These are phyloP conservation scores for Anisognathus igniventris DNA, from an alignment of 2,797 vertebrate species.

Conservation along the genomic window DNA sequence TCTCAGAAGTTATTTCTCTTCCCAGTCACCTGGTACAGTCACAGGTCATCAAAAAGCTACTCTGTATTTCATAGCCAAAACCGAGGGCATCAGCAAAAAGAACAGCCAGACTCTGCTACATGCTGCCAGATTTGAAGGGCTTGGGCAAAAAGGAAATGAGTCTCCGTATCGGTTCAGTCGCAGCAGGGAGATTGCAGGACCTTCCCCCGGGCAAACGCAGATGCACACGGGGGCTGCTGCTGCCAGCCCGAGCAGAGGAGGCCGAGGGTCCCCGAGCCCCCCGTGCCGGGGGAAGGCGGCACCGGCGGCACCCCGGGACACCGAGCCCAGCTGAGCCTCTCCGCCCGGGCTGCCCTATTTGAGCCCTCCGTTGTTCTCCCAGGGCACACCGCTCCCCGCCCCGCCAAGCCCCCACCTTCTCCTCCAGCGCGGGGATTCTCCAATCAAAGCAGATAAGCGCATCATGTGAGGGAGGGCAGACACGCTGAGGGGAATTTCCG, in stretches of 20 bases:
- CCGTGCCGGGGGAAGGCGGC: neutral
- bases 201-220: neutral
- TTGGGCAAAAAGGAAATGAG: neutral
- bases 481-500: slow-evolving; percentile 10
- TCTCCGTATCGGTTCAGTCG: neutral
- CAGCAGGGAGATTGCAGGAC: neutral
- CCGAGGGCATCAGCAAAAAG: neutral
- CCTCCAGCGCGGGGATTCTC: neutral
- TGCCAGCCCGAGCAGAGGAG: neutral
- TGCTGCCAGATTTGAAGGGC: neutral
- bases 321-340: neutral
- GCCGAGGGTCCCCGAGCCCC: neutral
- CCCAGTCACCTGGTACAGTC: neutral
- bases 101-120: neutral
- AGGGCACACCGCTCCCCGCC: neutral
- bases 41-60: neutral
- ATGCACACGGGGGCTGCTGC: neutral
- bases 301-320: neutral
- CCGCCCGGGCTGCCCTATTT: neutral
- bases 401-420: neutral
- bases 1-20: neutral
- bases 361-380: neutral
- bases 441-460: neutral
- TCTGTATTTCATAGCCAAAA: neutral
- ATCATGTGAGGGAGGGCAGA: neutral